Conservation (phyloP, 2,888 invertebrate genomes). For the Calameuta pallipes region DNA sequence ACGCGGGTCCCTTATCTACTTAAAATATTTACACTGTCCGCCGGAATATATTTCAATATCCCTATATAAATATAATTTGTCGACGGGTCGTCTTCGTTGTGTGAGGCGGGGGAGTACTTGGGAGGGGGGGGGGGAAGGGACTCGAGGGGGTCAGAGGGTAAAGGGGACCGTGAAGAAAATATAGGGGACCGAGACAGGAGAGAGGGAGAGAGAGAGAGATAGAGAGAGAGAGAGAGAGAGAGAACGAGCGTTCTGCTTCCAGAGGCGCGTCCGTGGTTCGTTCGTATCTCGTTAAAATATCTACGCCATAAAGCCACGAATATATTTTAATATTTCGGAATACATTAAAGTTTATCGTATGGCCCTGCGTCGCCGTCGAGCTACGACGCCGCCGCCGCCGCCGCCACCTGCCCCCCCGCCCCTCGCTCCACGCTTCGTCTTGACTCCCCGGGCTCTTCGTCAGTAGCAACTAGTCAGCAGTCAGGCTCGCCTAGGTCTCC, state of each 20-base stretch:
- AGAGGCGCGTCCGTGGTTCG: constrained; percentile 11
- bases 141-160: not conserved
- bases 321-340: constrained; percentile 67
- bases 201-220: not conserved
- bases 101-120: constrained; percentile 17
- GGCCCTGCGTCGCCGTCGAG: no score
- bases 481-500: no score
- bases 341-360: constrained; percentile 65
- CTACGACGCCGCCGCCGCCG: no score
- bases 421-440: not conserved
- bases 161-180: constrained; percentile 12
- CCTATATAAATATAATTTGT: constrained; percentile 61
- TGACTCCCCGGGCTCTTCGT: constrained; percentile 8
- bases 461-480: no score
- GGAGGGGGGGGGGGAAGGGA: constrained; percentile 26
- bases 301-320: constrained; percentile 60
- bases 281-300: constrained; percentile 60
- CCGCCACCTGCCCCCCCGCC: constrained; percentile 22
- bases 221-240: not conserved
- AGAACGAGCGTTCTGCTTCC: not conserved
- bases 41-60: constrained; percentile 58
- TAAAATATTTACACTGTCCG: constrained; percentile 44
- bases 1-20: constrained; percentile 36
- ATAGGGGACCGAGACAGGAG: not conserved
- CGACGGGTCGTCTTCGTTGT: not conserved